Base-by-base conservation (phyloP, 2,797 vertebrate species). In the Falco peregrinus region DNA sequence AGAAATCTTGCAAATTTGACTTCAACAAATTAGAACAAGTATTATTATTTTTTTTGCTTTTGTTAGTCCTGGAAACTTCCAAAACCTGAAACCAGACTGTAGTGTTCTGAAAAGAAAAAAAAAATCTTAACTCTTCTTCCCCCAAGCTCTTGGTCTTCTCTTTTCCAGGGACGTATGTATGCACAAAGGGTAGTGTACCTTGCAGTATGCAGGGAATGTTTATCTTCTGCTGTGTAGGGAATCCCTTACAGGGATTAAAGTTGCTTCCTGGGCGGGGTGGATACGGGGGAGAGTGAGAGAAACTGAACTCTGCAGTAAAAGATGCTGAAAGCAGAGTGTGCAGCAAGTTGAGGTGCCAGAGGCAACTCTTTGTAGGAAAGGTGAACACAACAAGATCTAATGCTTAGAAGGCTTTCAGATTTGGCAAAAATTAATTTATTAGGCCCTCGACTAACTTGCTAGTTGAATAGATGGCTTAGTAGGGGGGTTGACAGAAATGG, bases 111-210 rank as follows among this genome's bases (percentile, higher is more conserved):
- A 67, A 81, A 60, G 41, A 87, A 60, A 16, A 50, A 59, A 68
- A 80, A 81, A 48, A n/a, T 21, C 29, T 56, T 48, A 81, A 48
- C 25, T 73, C 10, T 69, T 73, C 11, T 73, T 76, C 15, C 17
- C 53, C 5, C 7, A 48, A 11, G 28, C 35, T 61, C 12, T 47
- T 47, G 35, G 47, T 61, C 11, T 75, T 78, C 28, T 51, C 10
- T 70, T 87, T 89, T 74, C 17, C 12, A 24, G 51, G 43, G 37
- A 33, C 0, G 0, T 77, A 33, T 0, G 0, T 43, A 6, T 47
- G 25, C 24, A 33, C 3, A 25, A 63, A 82, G n/a, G 28, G 50
- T 68, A 41, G n/a, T 2, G 17, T 19, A 47, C 22, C 10, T 8
- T 26, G 7, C 5, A 81, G 35, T 29, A 8, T 24, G 51, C 18